Evolutionary conservation across 2,797 vertebrate genomes (phyloP), one percentile per base, ranked within the genome.

Genomic region (Enteromius anoplus): DNA sequence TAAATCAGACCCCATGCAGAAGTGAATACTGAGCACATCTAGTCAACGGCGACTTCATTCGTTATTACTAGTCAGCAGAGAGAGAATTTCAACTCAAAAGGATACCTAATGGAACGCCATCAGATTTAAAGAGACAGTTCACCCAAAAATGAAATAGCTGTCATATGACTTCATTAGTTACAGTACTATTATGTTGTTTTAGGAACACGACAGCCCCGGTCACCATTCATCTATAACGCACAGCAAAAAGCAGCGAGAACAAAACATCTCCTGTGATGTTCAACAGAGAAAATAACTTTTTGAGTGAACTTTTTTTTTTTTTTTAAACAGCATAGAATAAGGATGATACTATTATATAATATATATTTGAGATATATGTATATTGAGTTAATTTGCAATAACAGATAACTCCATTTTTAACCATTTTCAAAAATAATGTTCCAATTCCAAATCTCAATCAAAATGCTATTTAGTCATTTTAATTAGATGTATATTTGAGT

Each of bases 91-190:
- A 12, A 34, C 19, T 49, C 23, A 72, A 76, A 75, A 29, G 19
- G 12, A 65, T 9, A 49, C 51, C 49, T 55, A 23, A 62, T 32
- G n/a, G 11, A 51, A 29, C 23, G 14, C 29, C 29, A 55, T 26
- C 11, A 34, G 32, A 75, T 81, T 11, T 34, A 7, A 73, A 75
- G 32, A 11, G 29, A 55, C 32, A 75, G 72, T 23, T 40, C 72
- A 58, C 32, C 51, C 32, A 75, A 58, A 66, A 51, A 53, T 37
- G 0, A 5, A 37, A 49, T 1, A 21, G 12, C 17, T 3, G 6
- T 26, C 32, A 37, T 23, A 32, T 10, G 26, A 23, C 23, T 71
- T 49, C 45, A 49, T 7, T 32, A 49, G 19, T 55, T 55, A 75
- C 19, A 75, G 19, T 53, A 53, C 47, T 21, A 53, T 55, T 4